Conservation (phyloP, 2,113 vertebrate genomes). For the Pan troglodytes region DNA sequence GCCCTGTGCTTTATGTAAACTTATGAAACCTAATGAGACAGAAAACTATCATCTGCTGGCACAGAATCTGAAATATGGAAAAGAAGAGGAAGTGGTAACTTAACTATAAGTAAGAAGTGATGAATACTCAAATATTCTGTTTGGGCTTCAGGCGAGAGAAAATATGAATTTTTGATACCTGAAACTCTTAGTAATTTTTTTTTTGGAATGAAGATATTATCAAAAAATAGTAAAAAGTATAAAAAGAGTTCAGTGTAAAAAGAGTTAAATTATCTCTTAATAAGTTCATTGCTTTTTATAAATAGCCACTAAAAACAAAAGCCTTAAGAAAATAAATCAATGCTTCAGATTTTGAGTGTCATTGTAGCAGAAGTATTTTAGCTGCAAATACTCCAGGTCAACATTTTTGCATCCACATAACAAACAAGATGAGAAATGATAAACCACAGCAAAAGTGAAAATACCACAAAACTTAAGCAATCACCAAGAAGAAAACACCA, state of each 20-base stretch:
- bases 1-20: neutral
- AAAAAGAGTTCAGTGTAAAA: neutral
- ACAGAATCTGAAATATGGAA: neutral
- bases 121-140: constrained; percentile 13
- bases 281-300: constrained; percentile 1
- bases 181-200: neutral
- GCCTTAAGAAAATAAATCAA: neutral
- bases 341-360: neutral
- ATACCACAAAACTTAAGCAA: neutral
- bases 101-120: constrained; percentile 34
- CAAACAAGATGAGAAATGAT: neutral
- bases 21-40: neutral
- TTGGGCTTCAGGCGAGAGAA: neutral
- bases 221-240: neutral
- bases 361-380: neutral
- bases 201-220: neutral
- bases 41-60: neutral
- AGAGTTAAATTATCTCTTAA: constrained; percentile 6
- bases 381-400: neutral
- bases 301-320: constrained; percentile 34
- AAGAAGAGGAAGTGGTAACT: neutral
- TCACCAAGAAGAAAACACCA: neutral
- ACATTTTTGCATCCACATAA: neutral
- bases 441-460: neutral
- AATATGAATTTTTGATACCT: neutral